phyloP scores from a whole-genome alignment of 2,888 invertebrate species.

The Hololepta plana region DNA sequence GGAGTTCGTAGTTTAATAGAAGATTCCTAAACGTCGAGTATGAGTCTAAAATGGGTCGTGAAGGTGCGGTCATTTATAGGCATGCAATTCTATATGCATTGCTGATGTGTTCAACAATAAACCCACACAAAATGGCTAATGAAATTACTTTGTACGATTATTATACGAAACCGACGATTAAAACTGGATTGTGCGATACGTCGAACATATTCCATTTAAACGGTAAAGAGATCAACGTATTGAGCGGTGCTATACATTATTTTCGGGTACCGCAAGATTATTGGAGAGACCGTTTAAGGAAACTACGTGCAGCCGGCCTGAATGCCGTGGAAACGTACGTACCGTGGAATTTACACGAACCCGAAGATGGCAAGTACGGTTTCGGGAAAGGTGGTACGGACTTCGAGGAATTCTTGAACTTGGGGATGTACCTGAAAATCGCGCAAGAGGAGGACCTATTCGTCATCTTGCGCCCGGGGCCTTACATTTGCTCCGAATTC shows the following conservation, averaged over 20 bases:
- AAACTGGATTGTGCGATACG: slow-evolving; percentile 15
- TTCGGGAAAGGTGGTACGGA: slow-evolving; percentile 42
- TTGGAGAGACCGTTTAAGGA: slow-evolving; percentile 62
- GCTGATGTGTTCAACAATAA: too few species aligned
- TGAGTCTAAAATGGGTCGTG: too few species aligned
- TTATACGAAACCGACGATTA: slow-evolving; percentile 25
- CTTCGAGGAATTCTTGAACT: slow-evolving; percentile 36
- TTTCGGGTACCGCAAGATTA: slow-evolving; percentile 60
- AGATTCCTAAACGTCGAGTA: too few species aligned
- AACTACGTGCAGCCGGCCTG: slow-evolving; percentile 65
- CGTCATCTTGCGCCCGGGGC: slow-evolving; percentile 69
- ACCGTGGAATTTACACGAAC: slow-evolving; percentile 80
- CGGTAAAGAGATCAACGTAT: slow-evolving; percentile 24
- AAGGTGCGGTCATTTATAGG: too few species aligned
- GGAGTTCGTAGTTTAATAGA: too few species aligned
- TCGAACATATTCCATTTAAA: slow-evolving; percentile 25
- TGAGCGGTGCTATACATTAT: slow-evolving; percentile 58
- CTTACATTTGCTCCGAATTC: slow-evolving; percentile 82
- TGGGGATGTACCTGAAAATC: slow-evolving; percentile 43
- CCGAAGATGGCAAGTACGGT: slow-evolving; percentile 33
- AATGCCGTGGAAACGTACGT: slow-evolving; percentile 75
- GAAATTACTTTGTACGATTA: slow-evolving; percentile 28
- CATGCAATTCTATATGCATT: too few species aligned
- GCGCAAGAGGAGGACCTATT: slow-evolving; percentile 60
- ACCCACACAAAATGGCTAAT: too few species aligned